A percentile compares a stretch with the other conserved stretches of the same genome.
Conservation (phyloP, 1,140 invertebrate genomes). For the Scaptomyza montana region DNA sequence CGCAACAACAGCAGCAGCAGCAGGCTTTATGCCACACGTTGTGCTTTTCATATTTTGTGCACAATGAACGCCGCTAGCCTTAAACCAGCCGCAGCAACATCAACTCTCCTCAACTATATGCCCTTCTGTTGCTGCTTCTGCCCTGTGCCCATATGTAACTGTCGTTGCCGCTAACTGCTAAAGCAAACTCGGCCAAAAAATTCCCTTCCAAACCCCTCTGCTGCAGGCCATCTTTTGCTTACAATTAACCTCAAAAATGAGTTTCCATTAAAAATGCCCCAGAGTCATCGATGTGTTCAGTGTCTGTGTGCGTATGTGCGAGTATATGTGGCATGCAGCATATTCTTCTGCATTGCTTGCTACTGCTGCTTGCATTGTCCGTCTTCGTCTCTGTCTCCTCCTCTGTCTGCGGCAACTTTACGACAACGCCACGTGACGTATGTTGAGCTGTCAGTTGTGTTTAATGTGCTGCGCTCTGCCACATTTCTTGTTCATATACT, state of each 20-base stretch:
- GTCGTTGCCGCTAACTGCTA: constrained; percentile 13
- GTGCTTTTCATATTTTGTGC: constrained; percentile 69
- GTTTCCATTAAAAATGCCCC: constrained; percentile 83
- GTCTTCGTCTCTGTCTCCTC: constrained; percentile 4
- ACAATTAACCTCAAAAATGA: constrained; percentile 83
- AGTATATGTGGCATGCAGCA: constrained; percentile 34
- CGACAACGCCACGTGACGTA: constrained; percentile 78
- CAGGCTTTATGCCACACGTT: constrained; percentile 40
- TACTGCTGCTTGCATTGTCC: constrained; percentile 28
- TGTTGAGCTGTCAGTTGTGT: constrained; percentile 78
- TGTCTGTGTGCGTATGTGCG: constrained; percentile 10
- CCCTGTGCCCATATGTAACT: constrained; percentile 34
- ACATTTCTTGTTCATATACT: constrained; percentile 10
- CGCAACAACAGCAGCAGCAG: constrained; percentile 31
- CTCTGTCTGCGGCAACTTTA: constrained; percentile 66
- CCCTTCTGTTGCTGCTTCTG: background rate
- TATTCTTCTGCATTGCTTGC: background rate
- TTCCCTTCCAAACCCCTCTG: background rate
- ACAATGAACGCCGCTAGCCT: constrained; percentile 65
- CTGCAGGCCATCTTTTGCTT: constrained; percentile 65
- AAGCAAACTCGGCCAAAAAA: background rate
- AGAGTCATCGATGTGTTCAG: constrained; percentile 70
- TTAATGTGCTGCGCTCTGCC: constrained; percentile 68
- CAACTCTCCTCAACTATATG: background rate
- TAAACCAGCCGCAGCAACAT: constrained; percentile 46